phyloP scores from a whole-genome alignment of 2,797 vertebrate species.

The Brachymystax lenok region DNA sequence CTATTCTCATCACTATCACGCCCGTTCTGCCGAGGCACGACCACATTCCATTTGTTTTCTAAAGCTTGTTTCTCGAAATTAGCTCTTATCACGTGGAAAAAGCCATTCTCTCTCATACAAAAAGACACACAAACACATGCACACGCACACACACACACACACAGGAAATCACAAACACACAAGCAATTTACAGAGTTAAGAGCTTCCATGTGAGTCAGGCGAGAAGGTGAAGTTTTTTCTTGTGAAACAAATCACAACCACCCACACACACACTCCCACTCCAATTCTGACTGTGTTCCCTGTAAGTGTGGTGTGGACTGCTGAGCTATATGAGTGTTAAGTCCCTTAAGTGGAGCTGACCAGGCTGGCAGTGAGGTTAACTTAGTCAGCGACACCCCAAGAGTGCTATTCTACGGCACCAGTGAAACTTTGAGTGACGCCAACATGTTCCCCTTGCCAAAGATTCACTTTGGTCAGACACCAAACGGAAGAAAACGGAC shows the following conservation, averaged over 20 bases:
- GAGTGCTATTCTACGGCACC: slow-evolving; percentile 33
- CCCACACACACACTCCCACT: slow-evolving; percentile 23
- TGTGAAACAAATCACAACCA: slow-evolving; percentile 4
- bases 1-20: neutral
- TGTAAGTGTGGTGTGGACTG: slow-evolving; percentile 14
- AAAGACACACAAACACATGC: slow-evolving; percentile 29
- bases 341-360: slow-evolving; percentile 55
- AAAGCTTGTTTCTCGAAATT: slow-evolving; percentile 9
- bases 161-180: slow-evolving; percentile 5
- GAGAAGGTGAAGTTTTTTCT: neutral
- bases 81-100: slow-evolving; percentile 26
- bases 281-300: slow-evolving; percentile 41
- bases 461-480: neutral
- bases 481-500: neutral
- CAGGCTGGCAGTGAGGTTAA: slow-evolving; percentile 44
- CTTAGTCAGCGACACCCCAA: slow-evolving; percentile 54
- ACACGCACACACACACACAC: neutral
- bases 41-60: slow-evolving; percentile 10
- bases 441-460: neutral
- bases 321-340: slow-evolving; percentile 45
- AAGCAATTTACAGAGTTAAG: slow-evolving; percentile 33
- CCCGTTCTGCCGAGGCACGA: neutral
- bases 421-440: neutral
- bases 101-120: slow-evolving; percentile 23
- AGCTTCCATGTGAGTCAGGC: slow-evolving; percentile 41